These are phyloP conservation scores for Pomacea canaliculata DNA, from an alignment of 2,888 invertebrate species.

Conservation along the genomic window DNA sequence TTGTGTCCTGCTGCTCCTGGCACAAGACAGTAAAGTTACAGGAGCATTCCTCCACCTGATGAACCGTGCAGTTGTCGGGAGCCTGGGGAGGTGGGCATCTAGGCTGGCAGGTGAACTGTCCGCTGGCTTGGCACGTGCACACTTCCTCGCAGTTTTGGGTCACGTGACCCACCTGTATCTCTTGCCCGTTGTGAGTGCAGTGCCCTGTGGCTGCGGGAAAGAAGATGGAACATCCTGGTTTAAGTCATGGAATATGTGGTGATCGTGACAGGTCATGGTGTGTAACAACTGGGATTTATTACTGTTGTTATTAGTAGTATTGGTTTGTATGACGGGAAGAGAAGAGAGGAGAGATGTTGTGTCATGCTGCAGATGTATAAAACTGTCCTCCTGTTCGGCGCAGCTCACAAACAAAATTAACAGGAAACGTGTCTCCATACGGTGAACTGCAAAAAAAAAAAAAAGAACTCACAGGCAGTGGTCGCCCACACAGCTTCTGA, in stretches of 20 bases:
- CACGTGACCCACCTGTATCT: conserved; percentile 37
- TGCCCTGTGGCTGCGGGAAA: conserved; percentile 33
- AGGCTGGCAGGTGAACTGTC: conserved; percentile 40
- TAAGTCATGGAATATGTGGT: too few relatives aligned
- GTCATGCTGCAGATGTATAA: too few relatives aligned
- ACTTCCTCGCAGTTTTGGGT: conserved; percentile 43
- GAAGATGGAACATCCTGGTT: background rate
- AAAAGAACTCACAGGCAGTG: conserved; percentile 37
- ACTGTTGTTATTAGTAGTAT: too few relatives aligned
- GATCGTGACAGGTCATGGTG: too few relatives aligned
- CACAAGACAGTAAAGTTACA: conserved; percentile 25
- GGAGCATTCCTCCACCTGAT: conserved; percentile 16
- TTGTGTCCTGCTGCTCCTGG: conserved; percentile 21
- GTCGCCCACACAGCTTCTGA: conserved; percentile 38
- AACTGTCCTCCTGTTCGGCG: too few relatives aligned
- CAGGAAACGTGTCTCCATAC: too few relatives aligned
- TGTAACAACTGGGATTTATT: too few relatives aligned
- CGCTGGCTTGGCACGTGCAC: conserved; percentile 41
- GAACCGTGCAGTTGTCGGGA: conserved; percentile 26
- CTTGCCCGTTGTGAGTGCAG: conserved; percentile 37
- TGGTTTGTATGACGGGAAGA: too few relatives aligned
- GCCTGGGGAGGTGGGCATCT: conserved; percentile 38
- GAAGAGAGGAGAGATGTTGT: too few relatives aligned
- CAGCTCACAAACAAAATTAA: too few relatives aligned
- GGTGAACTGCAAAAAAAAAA: too few relatives aligned